Conservation (phyloP, 2,797 vertebrate species). For the Spinus pinus region DNA sequence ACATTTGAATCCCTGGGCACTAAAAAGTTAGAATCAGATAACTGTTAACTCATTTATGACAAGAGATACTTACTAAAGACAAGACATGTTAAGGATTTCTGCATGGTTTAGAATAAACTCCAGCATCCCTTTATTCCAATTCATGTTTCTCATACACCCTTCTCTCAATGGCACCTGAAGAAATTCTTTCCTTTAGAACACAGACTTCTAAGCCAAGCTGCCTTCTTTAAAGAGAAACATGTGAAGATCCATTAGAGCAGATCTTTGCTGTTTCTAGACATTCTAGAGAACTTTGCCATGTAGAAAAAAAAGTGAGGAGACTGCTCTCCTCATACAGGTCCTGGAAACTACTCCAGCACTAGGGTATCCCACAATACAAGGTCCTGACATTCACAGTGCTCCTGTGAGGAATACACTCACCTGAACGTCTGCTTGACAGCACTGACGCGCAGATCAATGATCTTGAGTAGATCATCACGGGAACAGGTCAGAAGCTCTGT, state of each 20-base stretch:
- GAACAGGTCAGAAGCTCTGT: conserved; percentile 93
- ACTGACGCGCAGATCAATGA: conserved; percentile 88
- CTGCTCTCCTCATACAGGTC: not conserved
- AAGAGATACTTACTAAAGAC: not conserved
- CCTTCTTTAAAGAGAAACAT: not conserved
- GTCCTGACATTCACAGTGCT: not conserved
- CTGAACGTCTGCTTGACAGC: conserved; percentile 88
- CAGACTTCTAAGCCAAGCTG: not conserved
- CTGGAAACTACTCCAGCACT: not conserved
- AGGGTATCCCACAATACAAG: not conserved
- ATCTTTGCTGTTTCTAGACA: not conserved
- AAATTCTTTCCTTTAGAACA: not conserved
- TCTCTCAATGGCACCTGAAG: not conserved
- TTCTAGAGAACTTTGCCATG: not conserved
- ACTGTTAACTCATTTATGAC: not conserved
- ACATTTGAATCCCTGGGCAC: conserved; percentile 94
- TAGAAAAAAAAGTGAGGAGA: not conserved
- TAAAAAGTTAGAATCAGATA: conserved; percentile 60
- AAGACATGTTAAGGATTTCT: not conserved
- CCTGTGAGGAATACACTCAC: conserved; percentile 57
- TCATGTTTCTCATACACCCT: not conserved
- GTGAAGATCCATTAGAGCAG: not conserved
- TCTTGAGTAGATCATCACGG: conserved; percentile 91
- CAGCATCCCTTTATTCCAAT: not conserved
- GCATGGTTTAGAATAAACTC: not conserved